A percentile compares a stretch with the other conserved stretches of the same genome.
Conservation (phyloP, 2,797 vertebrate species). For the Lagodon rhomboides region DNA sequence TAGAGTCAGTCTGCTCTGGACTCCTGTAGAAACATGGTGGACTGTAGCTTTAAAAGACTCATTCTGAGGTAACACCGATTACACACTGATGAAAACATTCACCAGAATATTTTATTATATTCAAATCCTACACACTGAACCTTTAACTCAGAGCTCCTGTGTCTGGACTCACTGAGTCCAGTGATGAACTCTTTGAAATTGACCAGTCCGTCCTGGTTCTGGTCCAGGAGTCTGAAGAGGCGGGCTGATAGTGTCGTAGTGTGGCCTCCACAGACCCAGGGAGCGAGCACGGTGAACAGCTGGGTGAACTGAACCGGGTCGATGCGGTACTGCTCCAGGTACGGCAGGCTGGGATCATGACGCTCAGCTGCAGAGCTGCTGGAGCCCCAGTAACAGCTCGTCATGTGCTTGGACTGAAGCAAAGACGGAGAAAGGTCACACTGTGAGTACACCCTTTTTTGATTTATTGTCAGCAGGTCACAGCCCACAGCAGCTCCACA, state of each 20-base stretch:
- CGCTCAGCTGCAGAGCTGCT: constrained; percentile 84
- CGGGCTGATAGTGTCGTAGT: constrained; percentile 87
- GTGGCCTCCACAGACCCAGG: constrained; percentile 92
- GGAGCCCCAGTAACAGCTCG: constrained; percentile 96
- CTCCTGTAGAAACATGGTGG: too few species aligned
- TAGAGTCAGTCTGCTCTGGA: too few species aligned
- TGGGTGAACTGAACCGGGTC: constrained; percentile 91
- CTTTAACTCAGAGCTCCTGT: too few species aligned
- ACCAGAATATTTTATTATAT: too few species aligned
- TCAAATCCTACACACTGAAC: too few species aligned
- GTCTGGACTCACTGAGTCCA: constrained; percentile 89
- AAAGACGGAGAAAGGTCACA: neutral
- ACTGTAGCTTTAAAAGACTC: too few species aligned
- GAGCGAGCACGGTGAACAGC: constrained; percentile 88
- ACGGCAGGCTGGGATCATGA: constrained; percentile 95
- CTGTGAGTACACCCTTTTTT: neutral
- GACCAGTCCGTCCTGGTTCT: constrained; percentile 94
- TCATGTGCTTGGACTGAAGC: constrained; percentile 93
- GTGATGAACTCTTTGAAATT: constrained; percentile 99
- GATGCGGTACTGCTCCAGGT: constrained; percentile 97
- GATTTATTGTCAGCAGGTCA: neutral
- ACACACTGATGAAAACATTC: too few species aligned
- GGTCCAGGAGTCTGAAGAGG: constrained; percentile 94
- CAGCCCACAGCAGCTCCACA: neutral
- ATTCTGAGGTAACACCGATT: too few species aligned